phyloP scores from a whole-genome alignment of 92 coral and sea anemone species.

The Isaurus tuberculatus region DNA sequence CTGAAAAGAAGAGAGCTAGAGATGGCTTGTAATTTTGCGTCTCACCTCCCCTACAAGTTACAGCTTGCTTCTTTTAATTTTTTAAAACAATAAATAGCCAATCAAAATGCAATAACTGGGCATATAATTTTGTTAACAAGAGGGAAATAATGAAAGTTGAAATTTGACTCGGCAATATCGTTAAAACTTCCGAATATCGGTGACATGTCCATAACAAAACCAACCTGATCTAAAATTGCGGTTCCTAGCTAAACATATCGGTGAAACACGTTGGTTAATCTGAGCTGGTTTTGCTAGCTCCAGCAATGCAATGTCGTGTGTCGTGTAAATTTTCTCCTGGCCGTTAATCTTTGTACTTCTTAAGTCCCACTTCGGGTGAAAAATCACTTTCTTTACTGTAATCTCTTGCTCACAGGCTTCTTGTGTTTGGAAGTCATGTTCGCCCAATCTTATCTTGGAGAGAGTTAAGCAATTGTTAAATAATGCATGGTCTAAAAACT shows the following conservation, averaged over 20 bases:
- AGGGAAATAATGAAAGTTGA: too few relatives aligned
- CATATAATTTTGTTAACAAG: too few relatives aligned
- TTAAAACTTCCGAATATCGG: not conserved
- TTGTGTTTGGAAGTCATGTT: conserved; percentile 70
- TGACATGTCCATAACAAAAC: not conserved
- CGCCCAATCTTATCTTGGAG: conserved; percentile 84
- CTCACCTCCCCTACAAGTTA: too few relatives aligned
- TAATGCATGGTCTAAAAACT: too few relatives aligned
- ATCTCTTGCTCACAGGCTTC: conserved; percentile 82
- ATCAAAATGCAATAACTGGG: too few relatives aligned
- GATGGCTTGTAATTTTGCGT: too few relatives aligned
- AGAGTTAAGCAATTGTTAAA: not conserved
- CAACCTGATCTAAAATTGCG: conserved; percentile 72
- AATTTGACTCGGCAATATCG: too few relatives aligned
- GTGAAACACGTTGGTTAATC: conserved; percentile 61
- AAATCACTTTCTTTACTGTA: conserved; percentile 62
- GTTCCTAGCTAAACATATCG: conserved; percentile 75
- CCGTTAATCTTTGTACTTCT: conserved; percentile 57
- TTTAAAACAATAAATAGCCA: too few relatives aligned
- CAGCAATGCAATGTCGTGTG: conserved; percentile 82
- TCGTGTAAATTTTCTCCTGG: conserved; percentile 67
- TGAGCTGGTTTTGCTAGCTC: conserved; percentile 75
- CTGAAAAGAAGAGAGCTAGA: too few relatives aligned
- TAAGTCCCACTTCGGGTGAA: conserved; percentile 87
- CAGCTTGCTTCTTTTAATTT: too few relatives aligned